Base-by-base conservation (phyloP, 2,888 invertebrate species). In the Spilarctia lutea region DNA sequence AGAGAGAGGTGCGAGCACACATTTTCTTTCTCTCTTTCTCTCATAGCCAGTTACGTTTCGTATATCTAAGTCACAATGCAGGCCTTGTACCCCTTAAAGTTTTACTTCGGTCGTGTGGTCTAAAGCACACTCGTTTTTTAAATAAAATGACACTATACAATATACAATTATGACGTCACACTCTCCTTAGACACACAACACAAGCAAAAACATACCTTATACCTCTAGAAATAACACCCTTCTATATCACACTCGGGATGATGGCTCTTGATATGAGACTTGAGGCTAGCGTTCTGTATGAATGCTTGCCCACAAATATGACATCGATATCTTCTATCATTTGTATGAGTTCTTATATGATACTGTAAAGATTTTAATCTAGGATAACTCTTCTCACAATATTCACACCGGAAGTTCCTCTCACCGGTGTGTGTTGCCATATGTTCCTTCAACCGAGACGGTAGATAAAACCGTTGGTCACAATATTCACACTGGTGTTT, bases 381-480 rank as follows among this genome's bases (percentile, higher is more conserved):
- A 0, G 97, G 96, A 84, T 97, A 97, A 30, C 96, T 96, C 79
- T 97, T 97, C 4, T 96, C 96, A 84, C 97, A 97, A 65, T 96
- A 93, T 45, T 96, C 96, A 83, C 97, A 97, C 4, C 96, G 88
- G 80, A 96, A 96, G n/a, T 96, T 95, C 79, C 96, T 93, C 65
- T 96, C 96, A 0, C 96, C 95, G 0, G 96, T 96, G 74, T 97
- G 96, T 0, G 94, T 94, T 0, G 95, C 94, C 91, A 96, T 96
- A 71, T 96, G 96, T 18, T 96, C 93, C 48, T 94, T 94, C 72
- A 96, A 86, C 2, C 94, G 79, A 0, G 94, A 94, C 0, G 96
- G 96, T 0, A 95, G 80, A 65, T 95, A 96, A 73, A 96, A 96
- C 8, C 96, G 89, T 77, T 96, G 96, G 45, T 96, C 95, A 74